Evolutionary conservation across 2,797 vertebrate species (phyloP).

Genomic region (Squalus acanthias): DNA sequence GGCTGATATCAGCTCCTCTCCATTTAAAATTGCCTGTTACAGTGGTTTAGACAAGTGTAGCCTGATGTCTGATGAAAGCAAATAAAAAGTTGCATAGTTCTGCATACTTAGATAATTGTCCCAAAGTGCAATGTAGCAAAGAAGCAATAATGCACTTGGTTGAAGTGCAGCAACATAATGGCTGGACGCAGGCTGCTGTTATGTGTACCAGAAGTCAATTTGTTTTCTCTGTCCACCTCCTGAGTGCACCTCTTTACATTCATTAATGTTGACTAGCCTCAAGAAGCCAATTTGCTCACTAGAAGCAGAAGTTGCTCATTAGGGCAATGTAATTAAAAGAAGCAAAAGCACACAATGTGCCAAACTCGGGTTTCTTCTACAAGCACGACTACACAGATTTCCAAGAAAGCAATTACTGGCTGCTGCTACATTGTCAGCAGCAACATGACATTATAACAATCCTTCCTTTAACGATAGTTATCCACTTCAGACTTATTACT

Average conservation of each 20-base stretch:
- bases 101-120: not conserved
- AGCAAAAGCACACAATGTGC: slow-evolving; percentile 50
- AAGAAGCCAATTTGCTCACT: slow-evolving; percentile 51
- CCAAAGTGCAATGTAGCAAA: slow-evolving; percentile 1
- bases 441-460: slow-evolving; percentile 54
- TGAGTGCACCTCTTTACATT: slow-evolving; percentile 42
- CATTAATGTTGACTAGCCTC: slow-evolving; percentile 46
- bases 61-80: not conserved
- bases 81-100: not conserved
- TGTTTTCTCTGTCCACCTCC: slow-evolving; percentile 37
- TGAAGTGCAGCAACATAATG: slow-evolving; percentile 28
- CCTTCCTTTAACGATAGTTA: slow-evolving; percentile 55
- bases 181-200: slow-evolving; percentile 36
- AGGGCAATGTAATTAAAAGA: slow-evolving; percentile 57
- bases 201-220: slow-evolving; percentile 39
- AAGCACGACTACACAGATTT: slow-evolving; percentile 55
- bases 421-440: slow-evolving; percentile 54
- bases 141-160: slow-evolving; percentile 11
- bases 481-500: slow-evolving; percentile 52
- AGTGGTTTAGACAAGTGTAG: not conserved
- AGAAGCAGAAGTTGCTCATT: slow-evolving; percentile 51
- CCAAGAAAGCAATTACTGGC: slow-evolving; percentile 58
- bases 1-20: not conserved
- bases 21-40: not conserved
- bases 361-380: slow-evolving; percentile 51